Evolutionary conservation across 2,113 vertebrate genomes (phyloP), one percentile per base, ranked within the genome.

Genomic region (Dicentrarchus labrax): DNA sequence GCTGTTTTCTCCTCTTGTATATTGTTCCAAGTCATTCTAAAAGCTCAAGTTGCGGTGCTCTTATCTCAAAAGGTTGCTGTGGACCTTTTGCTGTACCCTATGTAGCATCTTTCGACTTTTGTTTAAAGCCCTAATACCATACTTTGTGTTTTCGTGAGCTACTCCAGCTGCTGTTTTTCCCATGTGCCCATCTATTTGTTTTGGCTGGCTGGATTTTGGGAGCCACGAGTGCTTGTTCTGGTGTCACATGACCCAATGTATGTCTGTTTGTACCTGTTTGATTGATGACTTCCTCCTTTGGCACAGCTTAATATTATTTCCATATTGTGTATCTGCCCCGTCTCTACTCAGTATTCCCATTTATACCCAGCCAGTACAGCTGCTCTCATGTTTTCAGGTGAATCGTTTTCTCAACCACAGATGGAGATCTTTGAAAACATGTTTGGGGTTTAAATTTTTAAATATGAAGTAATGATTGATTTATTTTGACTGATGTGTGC

Each of bases 341-440:
- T 41, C 51, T 50, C 38, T 36, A 43, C 36, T 56, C 45, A 47
- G 2, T 62, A 22, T 50, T 72, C n/a, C 16, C 1, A 19, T 53
- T 38, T 66, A 30, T 17, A 5, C 48, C 0, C 41, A 59, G 53
- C 51, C 24, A 60, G 78, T 59, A 48, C 30, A 68, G 8, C 66
- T 48, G 50, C 39, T 72, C 36, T 41, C n/a, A 50, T 69, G 56
- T 74, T 57, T 61, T 39, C 38, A 38, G 1, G 11, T 54, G 15
- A 73, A 61, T n/a, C 21, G 24, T 68, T 78, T 41, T 48, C 53
- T 39, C 3, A 59, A 39, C 41, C 43, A 54, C 24, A 51, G 36
- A 47, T 30, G 19, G 10, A 61, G 47, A 15, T 68, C 22, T 69
- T 53, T 67, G 12, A 53, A 64, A 65, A 80, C 22, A 39, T 39